Evolutionary conservation across 2,888 invertebrate species (phyloP), one percentile per base, ranked within the genome.

Genomic region (Lordiphosa andalusiaca): DNA sequence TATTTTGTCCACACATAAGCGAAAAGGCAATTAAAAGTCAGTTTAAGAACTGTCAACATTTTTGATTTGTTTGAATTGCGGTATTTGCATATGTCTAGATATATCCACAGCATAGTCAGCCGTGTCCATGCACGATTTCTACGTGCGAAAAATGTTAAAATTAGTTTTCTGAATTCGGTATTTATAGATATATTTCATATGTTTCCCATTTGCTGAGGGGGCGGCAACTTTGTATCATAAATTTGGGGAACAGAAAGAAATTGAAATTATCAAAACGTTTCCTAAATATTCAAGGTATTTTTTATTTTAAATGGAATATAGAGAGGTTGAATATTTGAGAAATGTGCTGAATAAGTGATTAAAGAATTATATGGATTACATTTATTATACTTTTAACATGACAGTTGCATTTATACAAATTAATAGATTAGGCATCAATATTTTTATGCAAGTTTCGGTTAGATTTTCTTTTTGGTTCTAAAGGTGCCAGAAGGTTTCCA

Each of bases 41-140:
- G 38, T 39, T 12, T 49, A 50, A 42, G 38, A 54, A 65, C 40
- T 67, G 81, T 81, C 77, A 60, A 62, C 73, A 50, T 55, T 80
- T 77, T 80, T 77, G 77, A 77, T 77, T 84, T 81, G 84, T 81
- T 67, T 61, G 67, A 76, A 58, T 60, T 73, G 64, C 39, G 68
- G 56, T 54, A 71, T 73, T 76, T 65, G 81, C 77, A 84, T 67
- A 60, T 81, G 77, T 67, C 69, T 53, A 65, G 63, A 16, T 30
- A 50, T 54, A 69, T 67, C 50, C 57, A 73, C 61, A 54, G 60
- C 33, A 25, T 44, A 30, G 33, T 33, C 44, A 33, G 5, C 44
- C 44, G 33, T 44, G 44, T 44, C 58, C 49, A 54, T 49, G 65
- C 47, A 63, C 48, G 61, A 59, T 59, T 52, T 58, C 58, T 77